Conservation (phyloP, 1,140 invertebrate genomes). For the Drosophila repletoides region DNA sequence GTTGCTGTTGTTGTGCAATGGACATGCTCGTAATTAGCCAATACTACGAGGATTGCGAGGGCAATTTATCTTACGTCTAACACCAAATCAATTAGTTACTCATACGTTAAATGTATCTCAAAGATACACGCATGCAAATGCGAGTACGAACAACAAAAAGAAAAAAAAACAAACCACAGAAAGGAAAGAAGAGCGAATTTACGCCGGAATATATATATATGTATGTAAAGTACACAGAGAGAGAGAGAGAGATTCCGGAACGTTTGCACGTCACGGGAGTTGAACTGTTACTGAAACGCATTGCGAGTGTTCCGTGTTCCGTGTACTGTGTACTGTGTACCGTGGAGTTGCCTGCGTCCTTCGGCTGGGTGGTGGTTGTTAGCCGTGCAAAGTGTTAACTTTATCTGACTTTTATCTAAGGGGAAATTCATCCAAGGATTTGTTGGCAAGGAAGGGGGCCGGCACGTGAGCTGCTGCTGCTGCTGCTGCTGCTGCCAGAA, state of each 20-base stretch:
- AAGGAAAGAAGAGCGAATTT: slow-evolving; percentile 1
- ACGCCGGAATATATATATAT: not conserved
- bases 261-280: slow-evolving; percentile 49
- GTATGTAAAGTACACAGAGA: too few species aligned
- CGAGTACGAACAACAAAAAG: not conserved
- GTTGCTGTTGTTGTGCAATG: slow-evolving; percentile 40
- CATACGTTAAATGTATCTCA: slow-evolving; percentile 1
- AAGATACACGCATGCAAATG: slow-evolving; percentile 23
- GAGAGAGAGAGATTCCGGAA: too few species aligned
- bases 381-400: slow-evolving; percentile 41
- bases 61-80: slow-evolving; percentile 53
- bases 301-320: slow-evolving; percentile 2
- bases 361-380: slow-evolving; percentile 43
- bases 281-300: slow-evolving; percentile 62
- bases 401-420: slow-evolving; percentile 71
- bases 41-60: not conserved
- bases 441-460: not conserved
- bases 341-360: slow-evolving; percentile 39
- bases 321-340: too few species aligned
- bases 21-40: slow-evolving; percentile 62
- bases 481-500: not conserved
- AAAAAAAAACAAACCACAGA: too few species aligned
- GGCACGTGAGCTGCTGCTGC: slow-evolving; percentile 35
- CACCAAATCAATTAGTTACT: slow-evolving; percentile 30
- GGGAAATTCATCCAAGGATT: slow-evolving; percentile 26